Percentiles rank a stretch among this genome's conserved stretches.
Evolutionary conservation across 64 coral and sea anemone species (phyloP).

Genomic region (Dendronephthya gigantea): DNA sequence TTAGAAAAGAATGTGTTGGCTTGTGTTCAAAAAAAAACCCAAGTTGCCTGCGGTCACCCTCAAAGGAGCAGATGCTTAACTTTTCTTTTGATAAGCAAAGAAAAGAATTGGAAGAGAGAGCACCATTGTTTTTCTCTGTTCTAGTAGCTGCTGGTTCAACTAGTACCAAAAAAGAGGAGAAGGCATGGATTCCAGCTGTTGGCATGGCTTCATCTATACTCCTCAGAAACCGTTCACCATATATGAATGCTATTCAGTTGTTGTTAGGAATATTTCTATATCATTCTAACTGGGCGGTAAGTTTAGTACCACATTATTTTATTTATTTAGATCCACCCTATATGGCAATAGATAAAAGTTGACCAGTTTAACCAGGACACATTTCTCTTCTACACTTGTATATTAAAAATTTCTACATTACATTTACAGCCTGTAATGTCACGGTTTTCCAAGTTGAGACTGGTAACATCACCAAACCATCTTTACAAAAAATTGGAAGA

Average conservation of each 20-base stretch:
- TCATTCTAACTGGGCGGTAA: conserved; percentile 41
- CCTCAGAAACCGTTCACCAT: conserved; percentile 29
- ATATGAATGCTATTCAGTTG: conserved; percentile 60
- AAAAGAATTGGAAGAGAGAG: conserved; percentile 44
- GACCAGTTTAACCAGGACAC: no score
- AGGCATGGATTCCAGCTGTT: conserved; percentile 18
- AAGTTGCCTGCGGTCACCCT: conserved; percentile 42
- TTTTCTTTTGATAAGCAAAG: conserved; percentile 36
- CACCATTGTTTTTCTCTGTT: conserved; percentile 47
- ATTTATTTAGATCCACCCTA: not conserved
- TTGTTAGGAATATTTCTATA: conserved; percentile 18
- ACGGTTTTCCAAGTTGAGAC: not conserved
- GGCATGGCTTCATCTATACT: conserved; percentile 57
- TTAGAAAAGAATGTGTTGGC: conserved; percentile 26
- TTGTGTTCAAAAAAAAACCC: conserved; percentile 23
- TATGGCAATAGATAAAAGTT: no score
- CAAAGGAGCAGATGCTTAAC: conserved; percentile 26
- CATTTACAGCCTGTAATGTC: not conserved
- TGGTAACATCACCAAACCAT: conserved; percentile 2
- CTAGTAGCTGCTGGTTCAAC: conserved; percentile 19
- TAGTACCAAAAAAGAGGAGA: conserved; percentile 13
- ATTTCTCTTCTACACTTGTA: not conserved
- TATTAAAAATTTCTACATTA: not conserved
- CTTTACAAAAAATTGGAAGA: conserved; percentile 44
- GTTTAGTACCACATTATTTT: not conserved